phyloP scores from a whole-genome alignment of 2,113 vertebrate species.

The Albula goreensis region DNA sequence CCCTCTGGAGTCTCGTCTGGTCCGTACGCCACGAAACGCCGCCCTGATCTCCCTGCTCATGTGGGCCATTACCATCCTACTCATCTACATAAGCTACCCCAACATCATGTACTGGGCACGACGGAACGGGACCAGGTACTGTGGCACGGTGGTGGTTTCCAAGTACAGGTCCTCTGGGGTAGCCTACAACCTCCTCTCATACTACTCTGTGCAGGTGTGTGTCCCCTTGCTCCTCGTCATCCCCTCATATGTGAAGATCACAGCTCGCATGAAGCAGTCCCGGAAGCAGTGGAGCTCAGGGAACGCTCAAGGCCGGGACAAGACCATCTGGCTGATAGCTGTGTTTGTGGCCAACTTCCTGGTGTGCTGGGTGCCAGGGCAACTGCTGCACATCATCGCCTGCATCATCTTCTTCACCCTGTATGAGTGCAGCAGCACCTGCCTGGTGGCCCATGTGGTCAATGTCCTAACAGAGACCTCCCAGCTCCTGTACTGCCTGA shows the following conservation, averaged over 20 bases:
- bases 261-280: constrained; percentile 36
- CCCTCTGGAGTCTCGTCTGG: constrained; percentile 39
- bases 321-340: constrained; percentile 42
- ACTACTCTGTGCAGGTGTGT: constrained; percentile 45
- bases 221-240: constrained; percentile 45
- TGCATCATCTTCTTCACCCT: constrained; percentile 41
- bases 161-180: constrained; percentile 12
- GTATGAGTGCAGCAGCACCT: constrained; percentile 32
- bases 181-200: constrained; percentile 43
- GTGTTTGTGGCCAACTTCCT: constrained; percentile 48
- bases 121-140: constrained; percentile 25
- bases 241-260: constrained; percentile 41
- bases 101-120: constrained; percentile 38
- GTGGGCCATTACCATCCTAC: constrained; percentile 40
- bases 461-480: constrained; percentile 43
- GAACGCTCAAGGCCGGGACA: constrained; percentile 27
- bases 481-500: constrained; percentile 37
- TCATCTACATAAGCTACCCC: constrained; percentile 44
- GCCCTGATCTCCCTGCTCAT: constrained; percentile 38
- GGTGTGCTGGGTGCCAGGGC: constrained; percentile 50
- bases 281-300: constrained; percentile 34
- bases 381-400: constrained; percentile 46
- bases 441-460: constrained; percentile 34
- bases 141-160: constrained; percentile 34
- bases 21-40: constrained; percentile 37